These are phyloP conservation scores for Leptonema lineaticorne DNA, from an alignment of 1,140 invertebrate species.

Conservation along the genomic window DNA sequence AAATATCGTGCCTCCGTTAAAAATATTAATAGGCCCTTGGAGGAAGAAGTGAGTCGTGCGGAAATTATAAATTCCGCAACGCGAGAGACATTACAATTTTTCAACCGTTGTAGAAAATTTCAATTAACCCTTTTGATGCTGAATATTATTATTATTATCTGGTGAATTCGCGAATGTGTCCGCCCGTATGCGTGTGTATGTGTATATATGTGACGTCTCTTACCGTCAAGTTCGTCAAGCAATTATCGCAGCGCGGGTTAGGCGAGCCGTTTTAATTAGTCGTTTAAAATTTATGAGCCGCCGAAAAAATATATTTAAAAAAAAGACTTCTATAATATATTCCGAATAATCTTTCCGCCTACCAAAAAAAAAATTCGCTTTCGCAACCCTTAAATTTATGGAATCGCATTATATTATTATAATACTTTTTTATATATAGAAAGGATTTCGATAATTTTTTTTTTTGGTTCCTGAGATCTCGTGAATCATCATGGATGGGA, in stretches of 20 bases:
- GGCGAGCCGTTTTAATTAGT: slow-evolving; percentile 15
- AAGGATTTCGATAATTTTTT: no score
- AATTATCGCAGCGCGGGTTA: not conserved
- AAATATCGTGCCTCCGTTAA: slow-evolving; percentile 30
- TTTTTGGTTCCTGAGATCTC: no score
- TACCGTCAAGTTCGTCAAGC: not conserved
- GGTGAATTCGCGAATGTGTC: not conserved
- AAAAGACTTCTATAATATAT: not conserved
- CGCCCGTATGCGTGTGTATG: not conserved
- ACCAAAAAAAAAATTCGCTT: not conserved
- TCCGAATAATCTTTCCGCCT: not conserved
- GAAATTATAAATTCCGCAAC: slow-evolving; percentile 29
- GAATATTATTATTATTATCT: not conserved
- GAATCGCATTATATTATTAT: not conserved
- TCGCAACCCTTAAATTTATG: not conserved
- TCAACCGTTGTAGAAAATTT: slow-evolving; percentile 17
- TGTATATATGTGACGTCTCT: not conserved
- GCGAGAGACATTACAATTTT: slow-evolving; percentile 20
- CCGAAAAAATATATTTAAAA: not conserved
- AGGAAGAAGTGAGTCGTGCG: slow-evolving; percentile 23
- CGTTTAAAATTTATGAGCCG: not conserved
- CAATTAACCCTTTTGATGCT: slow-evolving; percentile 20
- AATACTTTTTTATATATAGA: no score
- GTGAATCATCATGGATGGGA: no score
- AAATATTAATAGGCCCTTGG: slow-evolving; percentile 38